phyloP scores from a whole-genome alignment of 1,140 invertebrate genomes.

The Tetragnatha versicolor region DNA sequence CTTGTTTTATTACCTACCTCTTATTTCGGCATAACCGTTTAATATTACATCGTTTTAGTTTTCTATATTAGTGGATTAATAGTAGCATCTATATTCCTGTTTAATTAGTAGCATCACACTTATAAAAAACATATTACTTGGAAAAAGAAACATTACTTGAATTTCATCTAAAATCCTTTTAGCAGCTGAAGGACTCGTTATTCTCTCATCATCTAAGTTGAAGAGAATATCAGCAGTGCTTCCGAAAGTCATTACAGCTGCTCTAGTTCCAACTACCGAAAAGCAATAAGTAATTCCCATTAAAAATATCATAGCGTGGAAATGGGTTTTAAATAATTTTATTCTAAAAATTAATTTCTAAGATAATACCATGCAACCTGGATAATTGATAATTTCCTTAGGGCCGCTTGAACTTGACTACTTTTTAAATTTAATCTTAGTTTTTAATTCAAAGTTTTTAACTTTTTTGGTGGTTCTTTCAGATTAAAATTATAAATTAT shows the following conservation, averaged over 20 bases:
- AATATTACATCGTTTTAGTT: no score
- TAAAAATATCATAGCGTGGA: background rate
- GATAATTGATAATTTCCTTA: background rate
- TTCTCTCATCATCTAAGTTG: constrained; percentile 24
- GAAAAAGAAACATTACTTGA: background rate
- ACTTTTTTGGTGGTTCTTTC: no score
- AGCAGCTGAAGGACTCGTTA: background rate
- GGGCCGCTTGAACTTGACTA: no score
- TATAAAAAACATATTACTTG: no score
- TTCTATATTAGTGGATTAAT: no score
- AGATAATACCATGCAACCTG: background rate
- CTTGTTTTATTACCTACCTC: no score
- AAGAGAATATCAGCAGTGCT: constrained; percentile 35
- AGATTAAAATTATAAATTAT: no score
- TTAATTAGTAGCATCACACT: no score
- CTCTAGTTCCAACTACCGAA: constrained; percentile 21
- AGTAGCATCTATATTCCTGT: no score
- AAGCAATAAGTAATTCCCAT: background rate
- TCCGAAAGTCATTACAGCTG: constrained; percentile 36
- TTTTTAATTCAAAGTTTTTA: no score
- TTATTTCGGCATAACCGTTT: no score
- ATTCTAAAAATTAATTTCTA: background rate
- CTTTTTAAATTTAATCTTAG: no score
- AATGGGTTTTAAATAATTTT: background rate
- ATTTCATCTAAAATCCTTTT: constrained; percentile 7